phyloP scores from a whole-genome alignment of 2,797 vertebrate genomes.

The Aldrovandia affinis region DNA sequence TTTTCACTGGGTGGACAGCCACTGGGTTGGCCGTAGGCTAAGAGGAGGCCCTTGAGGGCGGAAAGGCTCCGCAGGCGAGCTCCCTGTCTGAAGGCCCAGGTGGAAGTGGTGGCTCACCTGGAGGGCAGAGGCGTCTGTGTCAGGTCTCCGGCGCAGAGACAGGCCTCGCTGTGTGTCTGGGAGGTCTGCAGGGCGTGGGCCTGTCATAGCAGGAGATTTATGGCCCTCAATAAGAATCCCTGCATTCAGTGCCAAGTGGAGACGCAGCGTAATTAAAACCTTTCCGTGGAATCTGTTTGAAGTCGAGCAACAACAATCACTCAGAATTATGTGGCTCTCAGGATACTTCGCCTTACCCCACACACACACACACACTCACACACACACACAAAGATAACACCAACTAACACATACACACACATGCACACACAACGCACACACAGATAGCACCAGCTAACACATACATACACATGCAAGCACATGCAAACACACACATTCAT shows the following conservation, averaged over 20 bases:
- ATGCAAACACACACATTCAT: conserved; percentile 34
- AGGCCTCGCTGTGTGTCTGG: not conserved
- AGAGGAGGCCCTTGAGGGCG: not conserved
- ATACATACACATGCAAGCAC: conserved; percentile 25
- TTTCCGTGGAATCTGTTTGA: conserved; percentile 19
- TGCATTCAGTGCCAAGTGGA: conserved; percentile 5
- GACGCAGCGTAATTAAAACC: conserved; percentile 17
- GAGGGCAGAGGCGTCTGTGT: not conserved
- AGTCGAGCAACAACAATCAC: conserved; percentile 3
- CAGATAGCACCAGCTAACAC: not conserved
- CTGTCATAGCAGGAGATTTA: conserved; percentile 15
- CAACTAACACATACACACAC: conserved; percentile 56
- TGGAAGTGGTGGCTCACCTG: not conserved
- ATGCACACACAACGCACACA: conserved; percentile 21
- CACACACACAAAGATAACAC: conserved; percentile 69
- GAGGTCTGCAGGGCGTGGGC: conserved; percentile 19
- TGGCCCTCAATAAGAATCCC: conserved; percentile 14
- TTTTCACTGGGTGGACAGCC: not conserved
- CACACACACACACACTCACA: conserved; percentile 55
- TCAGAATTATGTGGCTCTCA: conserved; percentile 7
- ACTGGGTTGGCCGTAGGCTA: not conserved
- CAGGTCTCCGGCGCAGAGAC: not conserved
- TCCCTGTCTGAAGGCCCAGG: not conserved
- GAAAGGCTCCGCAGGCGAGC: not conserved
- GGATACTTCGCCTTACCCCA: conserved; percentile 19